Percentiles rank a stretch among this genome's conserved stretches.
Evolutionary conservation across 2,113 vertebrate genomes (phyloP).

Genomic region (Philantomba maxwellii): DNA sequence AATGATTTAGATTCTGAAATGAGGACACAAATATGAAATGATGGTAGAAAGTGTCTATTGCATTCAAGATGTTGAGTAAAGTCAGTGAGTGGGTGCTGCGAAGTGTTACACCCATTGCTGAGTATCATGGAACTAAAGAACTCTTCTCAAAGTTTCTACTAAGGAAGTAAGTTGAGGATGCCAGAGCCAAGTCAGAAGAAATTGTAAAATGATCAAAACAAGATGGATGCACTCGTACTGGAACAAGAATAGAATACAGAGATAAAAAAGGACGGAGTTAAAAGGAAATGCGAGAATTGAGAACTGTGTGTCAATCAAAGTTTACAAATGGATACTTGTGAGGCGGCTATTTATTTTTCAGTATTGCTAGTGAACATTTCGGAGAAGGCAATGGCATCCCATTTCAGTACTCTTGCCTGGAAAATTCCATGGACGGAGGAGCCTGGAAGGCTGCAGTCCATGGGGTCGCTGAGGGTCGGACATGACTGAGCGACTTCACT

Average conservation of each 20-base stretch:
- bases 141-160: too few relatives aligned
- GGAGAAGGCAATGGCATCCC: too few relatives aligned
- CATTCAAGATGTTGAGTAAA: neutral
- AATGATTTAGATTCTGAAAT: neutral
- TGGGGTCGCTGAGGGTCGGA: too few relatives aligned
- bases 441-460: too few relatives aligned
- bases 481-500: too few relatives aligned
- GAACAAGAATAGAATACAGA: neutral
- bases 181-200: neutral
- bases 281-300: neutral
- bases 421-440: too few relatives aligned
- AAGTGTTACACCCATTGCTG: too few relatives aligned
- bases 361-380: neutral
- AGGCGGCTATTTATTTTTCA: neutral
- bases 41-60: neutral
- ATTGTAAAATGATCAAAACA: neutral
- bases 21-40: neutral
- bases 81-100: neutral
- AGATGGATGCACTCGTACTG: accelerated
- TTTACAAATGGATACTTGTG: neutral
- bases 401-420: too few relatives aligned
- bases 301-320: neutral
- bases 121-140: accelerated
- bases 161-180: neutral
- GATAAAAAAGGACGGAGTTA: neutral